Evolutionary conservation across 2,888 invertebrate genomes (phyloP).

Genomic region (Mystacides longicornis): DNA sequence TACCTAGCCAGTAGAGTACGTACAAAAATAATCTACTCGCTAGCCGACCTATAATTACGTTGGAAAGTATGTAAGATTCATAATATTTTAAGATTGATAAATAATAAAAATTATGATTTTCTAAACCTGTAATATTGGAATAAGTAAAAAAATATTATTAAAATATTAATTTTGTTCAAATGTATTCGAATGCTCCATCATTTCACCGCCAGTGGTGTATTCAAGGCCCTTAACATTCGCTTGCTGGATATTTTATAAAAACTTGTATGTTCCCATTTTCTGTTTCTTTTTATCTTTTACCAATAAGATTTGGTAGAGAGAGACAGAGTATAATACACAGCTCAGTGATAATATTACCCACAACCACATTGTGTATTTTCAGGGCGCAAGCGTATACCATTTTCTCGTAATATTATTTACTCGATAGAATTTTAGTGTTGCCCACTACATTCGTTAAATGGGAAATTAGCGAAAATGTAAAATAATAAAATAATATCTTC

Average conservation of each 20-base stretch:
- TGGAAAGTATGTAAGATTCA: no score
- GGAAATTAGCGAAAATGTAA: neutral
- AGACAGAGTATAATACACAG: neutral
- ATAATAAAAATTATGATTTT: no score
- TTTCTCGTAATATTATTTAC: constrained; percentile 4
- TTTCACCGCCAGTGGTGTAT: neutral
- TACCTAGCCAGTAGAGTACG: no score
- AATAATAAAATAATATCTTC: no score
- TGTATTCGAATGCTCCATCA: neutral
- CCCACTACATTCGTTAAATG: neutral
- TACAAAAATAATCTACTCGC: no score
- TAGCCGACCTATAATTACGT: no score
- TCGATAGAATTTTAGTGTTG: neutral
- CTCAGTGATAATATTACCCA: neutral
- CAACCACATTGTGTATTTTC: constrained; percentile 1
- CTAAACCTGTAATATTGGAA: no score
- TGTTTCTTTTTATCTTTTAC: neutral
- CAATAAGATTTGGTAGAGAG: neutral
- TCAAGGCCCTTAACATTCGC: constrained; percentile 2
- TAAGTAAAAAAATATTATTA: no score
- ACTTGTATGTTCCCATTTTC: neutral
- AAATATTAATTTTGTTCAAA: no score
- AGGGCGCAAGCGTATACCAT: constrained; percentile 15
- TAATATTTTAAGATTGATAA: no score
- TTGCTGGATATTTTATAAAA: neutral